These are phyloP conservation scores for Dynastes hyllus DNA, from an alignment of 2,888 invertebrate species.

Conservation along the genomic window DNA sequence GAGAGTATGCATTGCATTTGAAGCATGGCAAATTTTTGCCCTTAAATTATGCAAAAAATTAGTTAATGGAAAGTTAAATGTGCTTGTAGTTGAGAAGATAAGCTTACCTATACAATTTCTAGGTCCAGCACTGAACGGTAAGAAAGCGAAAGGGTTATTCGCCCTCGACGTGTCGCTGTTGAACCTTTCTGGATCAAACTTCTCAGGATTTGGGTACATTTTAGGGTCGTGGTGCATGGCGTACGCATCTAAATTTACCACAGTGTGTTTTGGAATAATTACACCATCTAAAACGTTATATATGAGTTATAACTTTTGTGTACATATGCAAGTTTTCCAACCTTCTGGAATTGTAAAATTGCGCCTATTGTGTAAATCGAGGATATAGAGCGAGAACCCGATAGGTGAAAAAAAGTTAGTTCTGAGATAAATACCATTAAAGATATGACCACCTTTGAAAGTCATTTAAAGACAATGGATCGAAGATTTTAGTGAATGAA, in stretches of 20 bases:
- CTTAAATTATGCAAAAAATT: slow-evolving; percentile 57
- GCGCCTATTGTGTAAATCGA: too few species aligned
- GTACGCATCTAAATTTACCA: slow-evolving; percentile 69
- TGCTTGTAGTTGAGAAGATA: not conserved
- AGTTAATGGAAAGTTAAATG: too few species aligned
- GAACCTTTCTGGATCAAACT: slow-evolving; percentile 73
- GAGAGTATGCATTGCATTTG: slow-evolving; percentile 74
- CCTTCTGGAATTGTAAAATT: too few species aligned
- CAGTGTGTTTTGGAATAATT: slow-evolving; percentile 66
- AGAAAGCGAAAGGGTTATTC: not conserved
- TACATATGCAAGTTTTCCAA: not conserved
- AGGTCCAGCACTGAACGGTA: slow-evolving; percentile 75
- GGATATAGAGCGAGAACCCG: too few species aligned
- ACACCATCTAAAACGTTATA: slow-evolving; percentile 54
- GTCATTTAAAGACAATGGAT: too few species aligned
- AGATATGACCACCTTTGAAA: too few species aligned
- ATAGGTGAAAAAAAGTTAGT: too few species aligned
- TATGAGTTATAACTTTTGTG: not conserved
- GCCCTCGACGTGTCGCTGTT: slow-evolving; percentile 59
- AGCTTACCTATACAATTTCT: slow-evolving; percentile 75
- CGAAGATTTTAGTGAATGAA: too few species aligned
- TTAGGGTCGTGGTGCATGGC: slow-evolving; percentile 72
- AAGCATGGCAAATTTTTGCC: slow-evolving; percentile 73
- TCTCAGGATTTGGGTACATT: slow-evolving; percentile 73
- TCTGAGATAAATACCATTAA: too few species aligned